Conservation (phyloP, 1,140 invertebrate genomes). For the Zaprionus africanus region DNA sequence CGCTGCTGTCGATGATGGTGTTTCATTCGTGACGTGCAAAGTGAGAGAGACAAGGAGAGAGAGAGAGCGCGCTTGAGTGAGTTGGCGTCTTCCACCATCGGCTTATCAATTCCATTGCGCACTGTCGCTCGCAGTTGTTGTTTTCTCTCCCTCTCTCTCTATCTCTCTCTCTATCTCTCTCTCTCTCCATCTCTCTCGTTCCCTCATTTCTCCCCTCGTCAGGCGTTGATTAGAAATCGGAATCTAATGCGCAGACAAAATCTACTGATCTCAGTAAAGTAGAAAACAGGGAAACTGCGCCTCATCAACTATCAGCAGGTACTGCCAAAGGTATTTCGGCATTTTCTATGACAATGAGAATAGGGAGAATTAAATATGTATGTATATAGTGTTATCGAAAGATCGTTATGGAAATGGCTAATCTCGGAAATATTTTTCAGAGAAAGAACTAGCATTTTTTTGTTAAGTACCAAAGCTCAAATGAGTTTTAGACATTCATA, state of each 20-base stretch:
- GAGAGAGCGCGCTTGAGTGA: not conserved
- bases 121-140: conserved; percentile 1
- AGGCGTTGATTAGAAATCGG: conserved; percentile 37
- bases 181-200: no score
- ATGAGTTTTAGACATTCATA: no score
- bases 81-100: not conserved
- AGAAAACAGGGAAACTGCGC: not conserved
- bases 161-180: not conserved
- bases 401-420: no score
- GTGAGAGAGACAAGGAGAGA: not conserved
- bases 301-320: not conserved
- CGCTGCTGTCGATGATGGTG: conserved; percentile 18
- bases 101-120: not conserved
- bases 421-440: no score
- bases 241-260: conserved; percentile 26
- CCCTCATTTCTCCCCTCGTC: not conserved
- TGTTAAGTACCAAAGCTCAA: no score
- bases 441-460: no score
- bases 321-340: not conserved
- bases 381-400: no score
- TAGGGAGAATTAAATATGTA: no score
- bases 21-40: not conserved
- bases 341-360: not conserved
- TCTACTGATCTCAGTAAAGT: conserved; percentile 28
- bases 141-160: conserved; percentile 28